phyloP scores from a whole-genome alignment of 2,888 invertebrate genomes.

The Abrostola triplasia region DNA sequence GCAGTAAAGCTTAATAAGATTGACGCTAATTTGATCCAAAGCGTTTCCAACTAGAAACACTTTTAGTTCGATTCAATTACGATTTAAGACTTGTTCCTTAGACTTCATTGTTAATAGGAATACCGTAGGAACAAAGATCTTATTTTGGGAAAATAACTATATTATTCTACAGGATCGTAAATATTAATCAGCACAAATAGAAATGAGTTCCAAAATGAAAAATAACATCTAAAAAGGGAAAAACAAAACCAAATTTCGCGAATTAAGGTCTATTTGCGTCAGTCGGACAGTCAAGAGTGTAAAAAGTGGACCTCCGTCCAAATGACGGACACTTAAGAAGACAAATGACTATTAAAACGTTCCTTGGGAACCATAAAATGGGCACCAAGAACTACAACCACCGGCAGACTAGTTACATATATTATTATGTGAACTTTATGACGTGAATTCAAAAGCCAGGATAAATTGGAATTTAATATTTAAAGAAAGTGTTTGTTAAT shows the following conservation, averaged over 20 bases:
- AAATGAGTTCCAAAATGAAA: neutral
- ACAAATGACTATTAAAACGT: conserved; percentile 68
- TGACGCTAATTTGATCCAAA: conserved; percentile 50
- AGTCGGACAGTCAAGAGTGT: conserved; percentile 53
- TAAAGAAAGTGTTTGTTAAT: conserved; percentile 23
- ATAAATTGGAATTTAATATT: conserved; percentile 44
- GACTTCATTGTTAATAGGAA: neutral
- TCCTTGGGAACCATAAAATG: conserved; percentile 38
- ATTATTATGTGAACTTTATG: conserved; percentile 37
- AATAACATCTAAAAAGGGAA: neutral
- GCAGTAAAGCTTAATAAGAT: conserved; percentile 33
- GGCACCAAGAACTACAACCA: conserved; percentile 17
- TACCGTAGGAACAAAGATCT: neutral
- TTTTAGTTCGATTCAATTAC: conserved; percentile 35
- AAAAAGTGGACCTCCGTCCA: conserved; percentile 65
- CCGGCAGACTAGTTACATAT: conserved; percentile 8
- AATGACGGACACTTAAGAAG: conserved; percentile 68
- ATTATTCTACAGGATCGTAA: no score
- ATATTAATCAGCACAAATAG: neutral
- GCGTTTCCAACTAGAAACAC: conserved; percentile 28
- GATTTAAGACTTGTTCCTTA: conserved; percentile 8
- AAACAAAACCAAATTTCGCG: conserved; percentile 21
- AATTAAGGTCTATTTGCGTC: conserved; percentile 58
- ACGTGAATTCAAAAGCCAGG: conserved; percentile 24
- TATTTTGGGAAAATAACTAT: no score